These are phyloP conservation scores for Bubo scandiacus DNA, from an alignment of 2,113 vertebrate genomes.

Conservation along the genomic window DNA sequence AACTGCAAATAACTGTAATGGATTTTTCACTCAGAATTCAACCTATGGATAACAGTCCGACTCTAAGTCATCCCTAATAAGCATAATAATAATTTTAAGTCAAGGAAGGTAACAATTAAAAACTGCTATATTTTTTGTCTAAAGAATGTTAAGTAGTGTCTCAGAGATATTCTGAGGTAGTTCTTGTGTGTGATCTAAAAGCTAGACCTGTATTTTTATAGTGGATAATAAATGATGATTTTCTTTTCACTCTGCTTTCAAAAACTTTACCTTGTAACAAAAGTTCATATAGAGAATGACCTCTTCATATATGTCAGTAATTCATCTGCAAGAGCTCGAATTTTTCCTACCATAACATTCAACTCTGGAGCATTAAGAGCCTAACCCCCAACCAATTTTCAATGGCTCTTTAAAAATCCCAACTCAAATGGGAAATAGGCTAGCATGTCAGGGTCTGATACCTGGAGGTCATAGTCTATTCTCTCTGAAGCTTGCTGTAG, in stretches of 20 bases:
- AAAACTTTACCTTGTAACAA: neutral
- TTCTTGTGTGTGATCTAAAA: neutral
- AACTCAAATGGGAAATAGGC: neutral
- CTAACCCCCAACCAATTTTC: neutral
- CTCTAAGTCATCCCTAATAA: neutral
- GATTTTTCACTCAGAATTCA: neutral
- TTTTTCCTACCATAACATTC: neutral
- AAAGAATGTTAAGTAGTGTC: neutral
- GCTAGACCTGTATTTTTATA: neutral
- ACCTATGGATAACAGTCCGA: neutral
- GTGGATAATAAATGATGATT: neutral
- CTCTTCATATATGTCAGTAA: neutral
- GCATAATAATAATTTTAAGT: neutral
- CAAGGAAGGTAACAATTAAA: neutral
- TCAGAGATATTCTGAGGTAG: neutral
- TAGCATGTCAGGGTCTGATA: neutral
- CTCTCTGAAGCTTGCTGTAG: neutral
- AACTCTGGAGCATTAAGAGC: neutral
- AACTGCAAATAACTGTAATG: neutral
- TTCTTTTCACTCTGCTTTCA: neutral
- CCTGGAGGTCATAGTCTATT: neutral
- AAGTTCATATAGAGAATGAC: neutral
- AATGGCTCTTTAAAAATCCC: neutral
- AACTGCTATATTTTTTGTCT: neutral
- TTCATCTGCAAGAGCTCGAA: neutral